phyloP scores from a whole-genome alignment of 2,888 invertebrate genomes.

The Temnothorax unifasciatus region DNA sequence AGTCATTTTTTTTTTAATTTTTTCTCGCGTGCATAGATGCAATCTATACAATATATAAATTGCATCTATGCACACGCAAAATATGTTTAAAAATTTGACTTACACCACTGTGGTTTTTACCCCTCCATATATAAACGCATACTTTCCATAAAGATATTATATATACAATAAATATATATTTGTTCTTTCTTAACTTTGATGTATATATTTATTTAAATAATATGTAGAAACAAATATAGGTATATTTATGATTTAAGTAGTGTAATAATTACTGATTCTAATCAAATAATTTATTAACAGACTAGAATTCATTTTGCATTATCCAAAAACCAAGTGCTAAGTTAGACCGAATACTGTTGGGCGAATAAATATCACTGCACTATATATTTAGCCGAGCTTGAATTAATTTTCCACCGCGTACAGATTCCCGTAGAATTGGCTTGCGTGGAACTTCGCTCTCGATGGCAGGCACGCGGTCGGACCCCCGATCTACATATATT shows the following conservation, averaged over 20 bases:
- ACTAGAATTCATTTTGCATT: neutral
- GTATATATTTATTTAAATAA: neutral
- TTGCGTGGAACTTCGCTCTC: conserved; percentile 64
- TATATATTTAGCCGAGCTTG: neutral
- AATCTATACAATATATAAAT: too few relatives aligned
- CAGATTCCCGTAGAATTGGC: conserved; percentile 35
- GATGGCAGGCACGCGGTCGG: conserved; percentile 43
- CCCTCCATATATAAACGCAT: neutral
- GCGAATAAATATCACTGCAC: neutral
- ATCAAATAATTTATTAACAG: neutral
- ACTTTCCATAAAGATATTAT: neutral
- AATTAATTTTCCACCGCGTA: conserved; percentile 22
- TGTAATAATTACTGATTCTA: neutral
- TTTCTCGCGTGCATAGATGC: too few relatives aligned
- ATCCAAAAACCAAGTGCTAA: neutral
- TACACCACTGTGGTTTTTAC: too few relatives aligned
- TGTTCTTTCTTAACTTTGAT: neutral
- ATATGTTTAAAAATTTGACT: too few relatives aligned
- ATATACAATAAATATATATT: neutral
- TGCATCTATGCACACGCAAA: too few relatives aligned
- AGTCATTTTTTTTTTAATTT: too few relatives aligned
- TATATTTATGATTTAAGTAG: neutral
- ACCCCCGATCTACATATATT: conserved; percentile 63
- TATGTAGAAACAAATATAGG: too few relatives aligned
- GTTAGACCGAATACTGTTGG: neutral